Conservation (phyloP, 1,140 invertebrate genomes). For the Arion vulgaris region DNA sequence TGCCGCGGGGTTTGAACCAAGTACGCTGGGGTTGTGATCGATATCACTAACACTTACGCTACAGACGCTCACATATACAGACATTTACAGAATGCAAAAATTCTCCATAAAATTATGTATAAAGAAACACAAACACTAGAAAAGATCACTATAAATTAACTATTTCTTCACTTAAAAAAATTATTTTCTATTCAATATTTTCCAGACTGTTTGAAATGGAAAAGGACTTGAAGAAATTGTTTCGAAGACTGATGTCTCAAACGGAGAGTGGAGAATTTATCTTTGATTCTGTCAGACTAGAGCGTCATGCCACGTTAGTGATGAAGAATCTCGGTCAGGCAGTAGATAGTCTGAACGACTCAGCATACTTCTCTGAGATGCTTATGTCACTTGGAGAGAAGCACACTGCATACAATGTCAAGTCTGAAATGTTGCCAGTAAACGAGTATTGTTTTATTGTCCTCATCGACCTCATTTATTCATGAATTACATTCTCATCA, state of each 20-base stretch:
- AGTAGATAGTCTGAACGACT: conserved; percentile 63
- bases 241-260: conserved; percentile 47
- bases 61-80: no score
- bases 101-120: no score
- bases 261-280: conserved; percentile 44
- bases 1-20: no score
- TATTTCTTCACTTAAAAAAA: no score
- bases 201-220: conserved; percentile 56
- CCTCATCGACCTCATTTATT: background rate
- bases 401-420: conserved; percentile 54
- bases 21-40: no score
- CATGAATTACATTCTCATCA: background rate
- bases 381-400: conserved; percentile 56
- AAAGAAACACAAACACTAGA: no score
- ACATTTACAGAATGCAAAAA: no score
- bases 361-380: conserved; percentile 49
- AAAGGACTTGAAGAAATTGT: conserved; percentile 54
- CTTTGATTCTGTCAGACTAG: conserved; percentile 53
- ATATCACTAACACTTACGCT: no score
- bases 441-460: background rate
- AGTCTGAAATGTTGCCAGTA: conserved; percentile 57
- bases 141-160: no score
- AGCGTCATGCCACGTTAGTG: conserved; percentile 61
- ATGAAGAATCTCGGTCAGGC: conserved; percentile 65
- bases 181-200: no score